phyloP scores from a whole-genome alignment of 1,140 invertebrate species.

The Aphis craccivora region DNA sequence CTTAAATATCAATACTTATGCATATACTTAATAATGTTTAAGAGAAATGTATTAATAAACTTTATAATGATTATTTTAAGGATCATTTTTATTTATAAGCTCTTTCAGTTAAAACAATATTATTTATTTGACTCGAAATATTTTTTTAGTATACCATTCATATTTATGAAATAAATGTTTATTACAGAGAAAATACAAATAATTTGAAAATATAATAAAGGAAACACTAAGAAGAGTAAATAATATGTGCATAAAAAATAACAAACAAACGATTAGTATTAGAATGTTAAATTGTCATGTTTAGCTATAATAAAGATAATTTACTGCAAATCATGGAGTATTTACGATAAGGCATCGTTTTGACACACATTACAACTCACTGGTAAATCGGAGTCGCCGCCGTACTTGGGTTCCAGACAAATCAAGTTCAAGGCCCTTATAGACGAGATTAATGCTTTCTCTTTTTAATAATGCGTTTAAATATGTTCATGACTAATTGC shows the following conservation, averaged over 20 bases:
- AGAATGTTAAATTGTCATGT: background rate
- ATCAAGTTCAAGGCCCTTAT: constrained; percentile 43
- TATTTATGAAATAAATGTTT: background rate
- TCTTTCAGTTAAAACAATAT: background rate
- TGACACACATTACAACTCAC: background rate
- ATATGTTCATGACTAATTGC: background rate
- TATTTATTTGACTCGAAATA: background rate
- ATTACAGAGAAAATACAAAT: background rate
- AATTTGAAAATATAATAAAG: background rate
- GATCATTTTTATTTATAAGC: background rate
- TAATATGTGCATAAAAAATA: background rate
- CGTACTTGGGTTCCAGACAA: background rate
- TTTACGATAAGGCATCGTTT: constrained; percentile 8
- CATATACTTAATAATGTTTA: background rate
- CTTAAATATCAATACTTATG: background rate
- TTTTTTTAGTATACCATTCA: background rate
- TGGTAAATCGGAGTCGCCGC: background rate
- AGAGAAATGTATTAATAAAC: background rate
- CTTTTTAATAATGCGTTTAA: background rate
- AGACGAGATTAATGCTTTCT: background rate
- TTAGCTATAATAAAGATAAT: background rate
- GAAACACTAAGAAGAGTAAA: background rate
- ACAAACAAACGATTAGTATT: background rate
- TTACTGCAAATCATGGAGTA: background rate
- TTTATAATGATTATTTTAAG: background rate